phyloP scores from a whole-genome alignment of 2,888 invertebrate genomes.

The Tryphoninae sp. region DNA sequence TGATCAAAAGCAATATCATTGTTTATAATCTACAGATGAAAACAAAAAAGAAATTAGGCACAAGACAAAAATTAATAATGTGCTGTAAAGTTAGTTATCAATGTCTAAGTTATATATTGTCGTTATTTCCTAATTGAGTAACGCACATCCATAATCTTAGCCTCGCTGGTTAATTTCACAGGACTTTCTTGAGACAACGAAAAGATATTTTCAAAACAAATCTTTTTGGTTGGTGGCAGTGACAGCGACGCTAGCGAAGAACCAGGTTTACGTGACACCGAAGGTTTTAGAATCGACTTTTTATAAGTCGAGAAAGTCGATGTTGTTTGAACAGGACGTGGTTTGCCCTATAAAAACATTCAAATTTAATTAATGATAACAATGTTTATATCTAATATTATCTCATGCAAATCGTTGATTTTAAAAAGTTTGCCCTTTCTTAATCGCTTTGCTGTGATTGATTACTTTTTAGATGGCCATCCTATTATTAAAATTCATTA shows the following conservation, averaged over 20 bases:
- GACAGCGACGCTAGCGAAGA: constrained; percentile 41
- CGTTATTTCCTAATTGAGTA: not conserved
- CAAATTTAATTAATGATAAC: not conserved
- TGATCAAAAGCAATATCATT: constrained; percentile 38
- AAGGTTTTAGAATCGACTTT: constrained; percentile 56
- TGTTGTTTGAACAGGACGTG: constrained; percentile 6
- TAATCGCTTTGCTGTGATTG: too few relatives aligned
- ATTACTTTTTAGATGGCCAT: too few relatives aligned
- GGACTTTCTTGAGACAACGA: constrained; percentile 54
- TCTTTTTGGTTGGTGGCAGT: constrained; percentile 28
- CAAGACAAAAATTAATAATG: not conserved
- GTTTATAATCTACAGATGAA: constrained; percentile 23
- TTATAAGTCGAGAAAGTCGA: constrained; percentile 12
- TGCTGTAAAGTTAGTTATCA: not conserved
- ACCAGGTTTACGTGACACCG: constrained; percentile 38
- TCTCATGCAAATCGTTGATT: not conserved
- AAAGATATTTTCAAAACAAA: constrained; percentile 42
- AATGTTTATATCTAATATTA: not conserved
- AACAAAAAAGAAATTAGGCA: constrained; percentile 1
- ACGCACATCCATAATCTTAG: constrained; percentile 21
- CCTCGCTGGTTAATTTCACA: constrained; percentile 8
- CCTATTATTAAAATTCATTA: too few relatives aligned
- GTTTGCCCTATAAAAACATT: constrained; percentile 36
- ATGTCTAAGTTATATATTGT: not conserved
- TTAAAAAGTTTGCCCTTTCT: not conserved